These are phyloP conservation scores for Eustalomyia histrio DNA, from an alignment of 2,888 invertebrate genomes.

Conservation along the genomic window DNA sequence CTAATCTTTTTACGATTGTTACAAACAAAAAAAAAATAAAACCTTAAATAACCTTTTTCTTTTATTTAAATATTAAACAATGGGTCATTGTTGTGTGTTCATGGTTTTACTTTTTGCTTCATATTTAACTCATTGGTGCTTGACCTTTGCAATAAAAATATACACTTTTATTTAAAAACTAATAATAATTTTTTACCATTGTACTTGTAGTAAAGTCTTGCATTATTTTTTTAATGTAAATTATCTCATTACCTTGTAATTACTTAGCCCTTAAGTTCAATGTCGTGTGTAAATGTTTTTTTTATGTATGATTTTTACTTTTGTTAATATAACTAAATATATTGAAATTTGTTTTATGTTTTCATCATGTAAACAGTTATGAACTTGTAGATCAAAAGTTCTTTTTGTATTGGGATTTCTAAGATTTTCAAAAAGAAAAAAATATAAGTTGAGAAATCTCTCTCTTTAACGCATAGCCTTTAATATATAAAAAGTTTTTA, in stretches of 20 bases:
- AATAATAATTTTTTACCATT: slow-evolving; percentile 4
- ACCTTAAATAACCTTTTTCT: not conserved
- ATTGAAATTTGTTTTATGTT: slow-evolving; percentile 25
- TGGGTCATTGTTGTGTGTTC: not conserved
- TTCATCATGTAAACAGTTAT: slow-evolving; percentile 16
- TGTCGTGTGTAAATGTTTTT: slow-evolving; percentile 20
- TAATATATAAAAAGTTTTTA: too few relatives aligned
- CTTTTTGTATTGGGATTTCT: too few relatives aligned
- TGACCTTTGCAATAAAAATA: not conserved
- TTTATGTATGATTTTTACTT: not conserved
- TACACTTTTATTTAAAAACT: not conserved
- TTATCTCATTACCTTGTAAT: slow-evolving; percentile 29
- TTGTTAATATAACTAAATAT: not conserved
- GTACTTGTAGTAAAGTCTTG: not conserved
- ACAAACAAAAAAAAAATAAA: too few relatives aligned
- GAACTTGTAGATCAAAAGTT: too few relatives aligned
- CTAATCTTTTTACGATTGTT: not conserved
- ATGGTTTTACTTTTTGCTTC: not conserved
- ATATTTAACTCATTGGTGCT: not conserved
- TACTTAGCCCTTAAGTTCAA: slow-evolving; percentile 31
- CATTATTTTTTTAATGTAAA: slow-evolving; percentile 18
- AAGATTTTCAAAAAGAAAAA: too few relatives aligned
- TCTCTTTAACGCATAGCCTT: too few relatives aligned
- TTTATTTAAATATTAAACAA: not conserved
- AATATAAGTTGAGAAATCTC: too few relatives aligned